These are phyloP conservation scores for Apamea anceps DNA, from an alignment of 2,888 invertebrate genomes.

Conservation along the genomic window DNA sequence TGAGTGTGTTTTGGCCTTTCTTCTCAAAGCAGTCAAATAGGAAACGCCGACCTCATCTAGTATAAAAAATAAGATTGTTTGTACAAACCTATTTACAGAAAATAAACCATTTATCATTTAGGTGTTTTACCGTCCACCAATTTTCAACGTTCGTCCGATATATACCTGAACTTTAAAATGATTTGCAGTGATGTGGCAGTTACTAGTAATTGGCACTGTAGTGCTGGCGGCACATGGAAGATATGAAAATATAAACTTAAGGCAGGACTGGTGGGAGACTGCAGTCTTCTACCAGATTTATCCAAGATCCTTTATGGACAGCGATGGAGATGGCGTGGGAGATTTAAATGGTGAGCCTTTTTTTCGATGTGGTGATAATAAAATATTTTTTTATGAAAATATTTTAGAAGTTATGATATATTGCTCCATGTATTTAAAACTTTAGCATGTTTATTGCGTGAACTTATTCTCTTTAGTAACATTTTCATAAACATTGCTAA, in stretches of 20 bases:
- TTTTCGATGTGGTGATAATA: not conserved
- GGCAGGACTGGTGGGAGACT: conserved; percentile 94
- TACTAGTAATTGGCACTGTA: conserved; percentile 67
- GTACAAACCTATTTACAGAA: too few relatives aligned
- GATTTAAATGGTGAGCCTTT: conserved; percentile 88
- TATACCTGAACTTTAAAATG: not conserved
- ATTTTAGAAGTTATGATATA: not conserved
- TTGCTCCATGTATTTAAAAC: not conserved
- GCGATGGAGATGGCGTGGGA: conserved; percentile 93
- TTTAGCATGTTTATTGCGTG: too few relatives aligned
- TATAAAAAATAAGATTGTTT: too few relatives aligned
- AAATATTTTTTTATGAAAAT: not conserved
- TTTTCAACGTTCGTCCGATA: not conserved
- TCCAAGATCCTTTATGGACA: conserved; percentile 94
- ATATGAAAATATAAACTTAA: conserved; percentile 77
- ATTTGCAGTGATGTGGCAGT: conserved; percentile 76
- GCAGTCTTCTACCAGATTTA: conserved; percentile 95
- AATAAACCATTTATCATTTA: too few relatives aligned
- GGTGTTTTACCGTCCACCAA: not conserved
- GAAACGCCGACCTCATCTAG: too few relatives aligned
- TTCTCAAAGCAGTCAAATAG: too few relatives aligned
- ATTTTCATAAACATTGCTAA: not conserved
- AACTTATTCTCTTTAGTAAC: not conserved
- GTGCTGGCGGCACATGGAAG: conserved; percentile 66
- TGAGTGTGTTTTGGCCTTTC: too few relatives aligned